Conservation (phyloP, 2,113 vertebrate genomes). For the rabbit (Oryctolagus cuniculus) region mOryCun1.1 NC_091439.1:127634501-127635000, state of each 20-base stretch:
- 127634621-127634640: slow-evolving; percentile 52
- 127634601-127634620: slow-evolving; percentile 53
- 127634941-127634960: slow-evolving; percentile 46
- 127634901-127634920: slow-evolving; percentile 51
- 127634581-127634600: slow-evolving; percentile 14
- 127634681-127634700: background rate
- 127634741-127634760: background rate
- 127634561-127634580: background rate
- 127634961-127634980: slow-evolving; percentile 51
- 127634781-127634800: slow-evolving; percentile 20
- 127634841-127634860: background rate
- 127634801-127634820: background rate
- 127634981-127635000: slow-evolving; percentile 14
- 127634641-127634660: slow-evolving; percentile 13
- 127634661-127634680: background rate
- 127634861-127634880: slow-evolving; percentile 26
- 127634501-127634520: slow-evolving; percentile 42
- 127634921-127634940: background rate
- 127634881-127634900: background rate
- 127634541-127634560: slow-evolving; percentile 63
- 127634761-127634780: background rate
- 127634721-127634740: slow-evolving; percentile 37
- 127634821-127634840: slow-evolving; percentile 30
- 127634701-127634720: slow-evolving; percentile 1
- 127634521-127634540: slow-evolving; percentile 29